phyloP scores from a whole-genome alignment of 2,797 vertebrate species.

The Sorex maritimensis region DNA sequence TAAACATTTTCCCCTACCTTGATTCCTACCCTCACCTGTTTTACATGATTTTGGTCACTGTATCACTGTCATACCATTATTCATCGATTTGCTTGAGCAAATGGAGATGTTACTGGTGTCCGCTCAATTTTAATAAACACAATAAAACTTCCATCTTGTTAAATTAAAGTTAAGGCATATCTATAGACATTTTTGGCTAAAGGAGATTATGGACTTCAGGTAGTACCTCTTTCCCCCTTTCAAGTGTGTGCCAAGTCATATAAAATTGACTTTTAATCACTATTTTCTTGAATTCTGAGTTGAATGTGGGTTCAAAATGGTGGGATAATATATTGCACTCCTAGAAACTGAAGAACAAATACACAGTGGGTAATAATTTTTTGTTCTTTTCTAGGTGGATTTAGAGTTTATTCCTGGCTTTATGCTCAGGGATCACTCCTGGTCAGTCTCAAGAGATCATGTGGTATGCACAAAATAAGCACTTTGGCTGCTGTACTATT shows the following conservation, averaged over 20 bases:
- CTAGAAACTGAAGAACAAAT: background rate
- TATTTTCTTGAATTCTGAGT: slow-evolving; percentile 32
- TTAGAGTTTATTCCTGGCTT: too few relatives aligned
- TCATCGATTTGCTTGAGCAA: too few relatives aligned
- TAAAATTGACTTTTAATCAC: background rate
- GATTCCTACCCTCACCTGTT: background rate
- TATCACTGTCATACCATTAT: too few relatives aligned
- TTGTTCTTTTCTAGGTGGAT: too few relatives aligned
- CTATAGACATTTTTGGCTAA: background rate
- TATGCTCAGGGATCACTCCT: too few relatives aligned
- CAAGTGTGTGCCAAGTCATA: background rate
- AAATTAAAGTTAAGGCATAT: background rate
- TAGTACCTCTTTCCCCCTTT: background rate
- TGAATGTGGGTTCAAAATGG: background rate
- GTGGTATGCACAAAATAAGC: too few relatives aligned
- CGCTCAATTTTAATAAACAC: background rate
- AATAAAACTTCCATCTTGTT: background rate
- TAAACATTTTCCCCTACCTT: background rate
- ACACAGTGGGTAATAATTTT: background rate
- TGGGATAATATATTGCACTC: background rate
- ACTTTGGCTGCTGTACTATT: too few relatives aligned
- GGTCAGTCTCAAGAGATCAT: too few relatives aligned
- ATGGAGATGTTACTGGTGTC: too few relatives aligned
- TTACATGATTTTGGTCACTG: background rate
- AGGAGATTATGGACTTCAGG: background rate